phyloP scores from a whole-genome alignment of 1,140 invertebrate genomes.

The Monochamus saltuarius region DNA sequence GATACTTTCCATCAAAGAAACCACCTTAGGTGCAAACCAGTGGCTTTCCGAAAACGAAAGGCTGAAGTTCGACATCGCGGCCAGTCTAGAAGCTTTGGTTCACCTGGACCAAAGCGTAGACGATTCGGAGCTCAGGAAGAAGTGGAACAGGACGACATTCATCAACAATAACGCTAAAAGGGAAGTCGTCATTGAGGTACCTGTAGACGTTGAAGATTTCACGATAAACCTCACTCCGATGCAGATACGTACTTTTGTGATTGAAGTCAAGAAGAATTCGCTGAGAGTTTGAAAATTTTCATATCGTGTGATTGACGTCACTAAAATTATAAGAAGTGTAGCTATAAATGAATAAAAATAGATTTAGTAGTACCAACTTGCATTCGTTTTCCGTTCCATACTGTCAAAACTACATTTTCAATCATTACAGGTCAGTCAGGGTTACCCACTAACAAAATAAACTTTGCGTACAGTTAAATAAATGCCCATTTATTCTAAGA shows the following conservation, averaged over 20 bases:
- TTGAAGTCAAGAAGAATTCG: conserved; percentile 30
- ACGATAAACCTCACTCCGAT: conserved; percentile 37
- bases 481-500: too few species aligned
- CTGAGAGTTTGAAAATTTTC: too few species aligned
- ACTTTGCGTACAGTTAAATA: too few species aligned
- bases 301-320: too few species aligned
- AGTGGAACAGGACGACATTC: neutral
- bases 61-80: conserved; percentile 27
- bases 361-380: too few species aligned
- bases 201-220: conserved; percentile 31
- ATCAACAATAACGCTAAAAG: conserved; percentile 7
- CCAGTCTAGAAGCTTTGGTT: conserved; percentile 15
- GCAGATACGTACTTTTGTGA: conserved; percentile 45
- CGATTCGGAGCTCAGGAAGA: neutral
- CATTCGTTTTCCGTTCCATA: too few species aligned
- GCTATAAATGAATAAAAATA: too few species aligned
- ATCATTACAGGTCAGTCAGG: too few species aligned
- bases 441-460: too few species aligned
- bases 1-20: conserved; percentile 37
- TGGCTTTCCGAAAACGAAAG: conserved; percentile 35
- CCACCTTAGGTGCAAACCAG: conserved; percentile 40
- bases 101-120: neutral
- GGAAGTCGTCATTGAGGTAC: conserved; percentile 11
- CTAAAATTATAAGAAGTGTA: too few species aligned
- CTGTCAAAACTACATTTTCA: too few species aligned